Base-by-base conservation (phyloP, 2,797 vertebrate genomes). In the Otolemur crassicaudatus region DNA sequence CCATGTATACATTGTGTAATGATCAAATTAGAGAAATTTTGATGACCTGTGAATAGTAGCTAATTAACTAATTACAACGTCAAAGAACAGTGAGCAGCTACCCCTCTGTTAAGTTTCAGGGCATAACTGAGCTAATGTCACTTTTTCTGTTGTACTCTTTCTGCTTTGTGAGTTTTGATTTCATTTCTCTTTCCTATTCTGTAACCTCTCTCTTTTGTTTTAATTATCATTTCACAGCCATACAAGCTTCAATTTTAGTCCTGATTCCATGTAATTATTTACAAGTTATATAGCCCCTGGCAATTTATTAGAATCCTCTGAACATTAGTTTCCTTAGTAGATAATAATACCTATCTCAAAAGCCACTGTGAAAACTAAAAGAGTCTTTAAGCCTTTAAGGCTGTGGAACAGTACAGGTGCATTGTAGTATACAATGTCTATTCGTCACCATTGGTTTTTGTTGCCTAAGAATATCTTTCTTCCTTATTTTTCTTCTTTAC, bases 211-310 rank as follows among this genome's bases (percentile, higher is more conserved):
- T 67, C 13, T 85, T 60, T 94, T 58, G 19, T 73, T 69, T n/a
- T 56, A 63, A 49, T 88, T 73, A 34, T 65, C 82, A 86, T 76
- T 96, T 97, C 76, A 31, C 20, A 37, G 29, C 69, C 80, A 75
- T 13, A 34, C 6, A 80, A 49, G 23, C 14, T 90, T 80, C 43
- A 89, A 75, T 91, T 90, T 83, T 94, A 86, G 86, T 70, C 23
- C 65, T 73, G 84, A 72, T 20, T 79, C 23, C 11, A 20, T 14
- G 25, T 43, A 91, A 65, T 13, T 40, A 65, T 60, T 83, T 67
- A 40, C 14, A 87, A 72, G 43, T 88, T 91, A 61, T 9, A 76
- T 53, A 61, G 17, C 67, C 40, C 94, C 34, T n/a, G 43, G 17
- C 29, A 88, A 82, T 70, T 90, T 82, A 70, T 76, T 76, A 82